A percentile compares a stretch with the other conserved stretches of the same genome.
phyloP scores from a whole-genome alignment of 2,113 vertebrate genomes.

The Clarias batrachus region DNA sequence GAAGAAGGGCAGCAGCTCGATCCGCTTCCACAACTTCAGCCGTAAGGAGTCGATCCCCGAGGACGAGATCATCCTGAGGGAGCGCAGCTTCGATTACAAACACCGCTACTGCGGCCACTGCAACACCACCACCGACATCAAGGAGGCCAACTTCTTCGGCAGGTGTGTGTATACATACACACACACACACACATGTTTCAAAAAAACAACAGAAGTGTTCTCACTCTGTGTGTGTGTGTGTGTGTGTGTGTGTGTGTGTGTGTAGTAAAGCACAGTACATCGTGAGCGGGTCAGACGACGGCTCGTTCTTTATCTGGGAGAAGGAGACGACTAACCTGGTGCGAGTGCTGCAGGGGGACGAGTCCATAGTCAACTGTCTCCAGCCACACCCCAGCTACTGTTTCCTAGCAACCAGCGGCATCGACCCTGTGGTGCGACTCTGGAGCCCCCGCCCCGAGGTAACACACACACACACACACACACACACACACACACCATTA shows the following conservation, averaged over 20 bases:
- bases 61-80: conserved; percentile 90
- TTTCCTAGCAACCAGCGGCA: conserved; percentile 96
- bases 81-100: conserved; percentile 95
- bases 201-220: neutral
- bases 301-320: conserved; percentile 99
- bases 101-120: conserved; percentile 98
- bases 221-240: conserved; percentile 9
- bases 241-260: conserved; percentile 22
- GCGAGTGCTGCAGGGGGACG: conserved; percentile 93
- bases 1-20: conserved; percentile 84
- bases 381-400: conserved; percentile 98
- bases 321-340: conserved; percentile 97
- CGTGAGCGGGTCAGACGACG: conserved; percentile 94
- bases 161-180: conserved; percentile 74
- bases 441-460: conserved; percentile 97
- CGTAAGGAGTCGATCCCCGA: conserved; percentile 93
- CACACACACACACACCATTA: neutral
- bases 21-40: conserved; percentile 84
- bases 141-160: conserved; percentile 98
- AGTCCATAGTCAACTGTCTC: conserved; percentile 97
- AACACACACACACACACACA: neutral
- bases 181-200: neutral
- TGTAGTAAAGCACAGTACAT: conserved; percentile 96
- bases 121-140: conserved; percentile 98
- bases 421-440: conserved; percentile 93